A percentile compares a stretch with the other conserved stretches of the same genome.
phyloP scores from a whole-genome alignment of 1,140 invertebrate genomes.

The Andrena cerasifolii region DNA sequence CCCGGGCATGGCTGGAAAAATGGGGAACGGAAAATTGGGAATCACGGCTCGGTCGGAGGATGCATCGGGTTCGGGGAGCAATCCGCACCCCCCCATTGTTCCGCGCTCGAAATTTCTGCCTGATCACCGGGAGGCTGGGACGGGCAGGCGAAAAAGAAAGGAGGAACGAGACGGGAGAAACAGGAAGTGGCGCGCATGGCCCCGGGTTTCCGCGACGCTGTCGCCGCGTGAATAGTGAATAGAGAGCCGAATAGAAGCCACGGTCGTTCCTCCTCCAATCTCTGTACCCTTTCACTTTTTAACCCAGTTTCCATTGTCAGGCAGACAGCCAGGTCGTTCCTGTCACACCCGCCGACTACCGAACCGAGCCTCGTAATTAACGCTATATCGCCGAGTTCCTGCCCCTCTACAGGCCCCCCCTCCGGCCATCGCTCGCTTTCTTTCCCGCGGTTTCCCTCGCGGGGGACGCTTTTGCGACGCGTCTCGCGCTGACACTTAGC shows the following conservation, averaged over 20 bases:
- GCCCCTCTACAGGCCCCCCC: not conserved
- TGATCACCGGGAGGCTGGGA: no score
- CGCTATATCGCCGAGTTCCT: not conserved
- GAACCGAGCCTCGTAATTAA: slow-evolving; percentile 40
- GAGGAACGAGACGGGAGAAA: not conserved
- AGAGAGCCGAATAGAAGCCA: slow-evolving; percentile 45
- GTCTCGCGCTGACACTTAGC: not conserved
- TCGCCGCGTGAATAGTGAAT: slow-evolving; percentile 23
- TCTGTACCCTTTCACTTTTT: slow-evolving; percentile 78
- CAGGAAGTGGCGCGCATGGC: not conserved
- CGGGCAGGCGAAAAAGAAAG: no score
- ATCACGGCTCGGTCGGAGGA: no score
- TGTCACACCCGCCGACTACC: slow-evolving; percentile 53
- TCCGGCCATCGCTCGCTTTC: slow-evolving; percentile 7
- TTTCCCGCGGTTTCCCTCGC: slow-evolving; percentile 1
- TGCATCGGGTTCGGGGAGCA: no score
- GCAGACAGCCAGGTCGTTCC: slow-evolving; percentile 36
- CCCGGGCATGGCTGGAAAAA: no score
- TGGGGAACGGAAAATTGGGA: no score
- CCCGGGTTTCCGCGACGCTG: slow-evolving; percentile 2
- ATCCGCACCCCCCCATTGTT: no score
- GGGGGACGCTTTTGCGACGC: not conserved
- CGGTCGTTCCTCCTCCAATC: slow-evolving; percentile 52
- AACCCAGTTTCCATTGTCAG: slow-evolving; percentile 76
- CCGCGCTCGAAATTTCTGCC: no score